A percentile compares a stretch with the other conserved stretches of the same genome.
phyloP scores from a whole-genome alignment of 1,140 invertebrate species.

The Glomeris maerens region DNA sequence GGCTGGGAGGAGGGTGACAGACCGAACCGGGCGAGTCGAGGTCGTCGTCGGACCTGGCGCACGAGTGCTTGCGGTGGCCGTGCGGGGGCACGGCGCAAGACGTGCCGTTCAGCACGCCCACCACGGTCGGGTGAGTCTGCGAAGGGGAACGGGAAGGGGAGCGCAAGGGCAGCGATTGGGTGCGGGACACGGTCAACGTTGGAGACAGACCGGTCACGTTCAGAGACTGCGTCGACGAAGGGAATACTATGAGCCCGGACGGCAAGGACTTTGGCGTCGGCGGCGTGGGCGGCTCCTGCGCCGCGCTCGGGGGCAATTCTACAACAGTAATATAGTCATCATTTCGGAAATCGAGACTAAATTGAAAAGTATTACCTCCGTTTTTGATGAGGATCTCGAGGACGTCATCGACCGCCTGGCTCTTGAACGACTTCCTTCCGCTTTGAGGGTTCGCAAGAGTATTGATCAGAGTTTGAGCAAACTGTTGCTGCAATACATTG shows the following conservation, averaged over 20 bases:
- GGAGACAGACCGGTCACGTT: neutral
- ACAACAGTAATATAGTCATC: constrained; percentile 16
- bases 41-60: constrained; percentile 27
- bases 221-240: neutral
- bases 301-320: constrained; percentile 75
- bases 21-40: constrained; percentile 13
- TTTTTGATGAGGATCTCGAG: constrained; percentile 89
- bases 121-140: constrained; percentile 4
- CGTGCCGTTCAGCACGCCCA: constrained; percentile 3
- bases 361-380: constrained; percentile 38
- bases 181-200: neutral
- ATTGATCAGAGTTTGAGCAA: constrained; percentile 11
- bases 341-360: neutral
- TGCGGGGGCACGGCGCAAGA: neutral
- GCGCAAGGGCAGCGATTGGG: neutral
- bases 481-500: constrained; percentile 9
- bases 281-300: constrained; percentile 57
- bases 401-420: constrained; percentile 84
- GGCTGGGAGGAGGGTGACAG: neutral
- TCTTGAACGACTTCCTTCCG: constrained; percentile 43
- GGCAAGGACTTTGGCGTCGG: constrained; percentile 32
- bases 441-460: constrained; percentile 7
- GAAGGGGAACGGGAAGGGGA: neutral
- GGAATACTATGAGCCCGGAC: neutral
- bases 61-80: neutral